Evolutionary conservation across 2,888 invertebrate species (phyloP).

Genomic region (Ectemnius cavifrons): DNA sequence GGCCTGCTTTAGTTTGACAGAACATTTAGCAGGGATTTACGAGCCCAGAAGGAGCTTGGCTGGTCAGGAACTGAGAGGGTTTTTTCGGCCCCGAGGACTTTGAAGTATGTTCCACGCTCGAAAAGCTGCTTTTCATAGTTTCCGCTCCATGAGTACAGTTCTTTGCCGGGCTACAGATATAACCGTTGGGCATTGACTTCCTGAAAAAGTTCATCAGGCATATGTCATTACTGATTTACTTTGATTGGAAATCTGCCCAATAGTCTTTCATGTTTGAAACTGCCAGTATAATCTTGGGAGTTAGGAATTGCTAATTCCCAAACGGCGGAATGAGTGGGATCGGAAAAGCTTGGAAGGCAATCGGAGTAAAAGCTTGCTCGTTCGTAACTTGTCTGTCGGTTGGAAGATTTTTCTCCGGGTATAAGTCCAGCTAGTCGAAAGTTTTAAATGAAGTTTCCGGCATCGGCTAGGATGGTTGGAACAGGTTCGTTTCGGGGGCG

Average conservation of each 20-base stretch:
- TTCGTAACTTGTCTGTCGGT: constrained; percentile 30
- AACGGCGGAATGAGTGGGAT: constrained; percentile 20
- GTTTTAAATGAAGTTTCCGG: constrained; percentile 40
- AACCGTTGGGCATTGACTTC: too few relatives aligned
- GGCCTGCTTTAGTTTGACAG: constrained; percentile 14
- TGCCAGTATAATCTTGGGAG: too few relatives aligned
- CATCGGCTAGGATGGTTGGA: constrained; percentile 5
- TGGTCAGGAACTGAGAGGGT: neutral
- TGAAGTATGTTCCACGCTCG: neutral
- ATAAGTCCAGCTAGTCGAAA: constrained; percentile 20
- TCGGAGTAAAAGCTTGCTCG: constrained; percentile 19
- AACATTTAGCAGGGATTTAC: constrained; percentile 21
- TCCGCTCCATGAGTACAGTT: too few relatives aligned
- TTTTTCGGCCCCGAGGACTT: neutral
- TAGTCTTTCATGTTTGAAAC: too few relatives aligned
- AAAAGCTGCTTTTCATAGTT: too few relatives aligned
- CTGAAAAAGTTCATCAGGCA: too few relatives aligned
- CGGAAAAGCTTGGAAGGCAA: constrained; percentile 27
- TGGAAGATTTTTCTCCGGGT: constrained; percentile 29
- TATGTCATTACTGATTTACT: too few relatives aligned
- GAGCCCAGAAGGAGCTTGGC: constrained; percentile 6
- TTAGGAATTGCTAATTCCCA: neutral
- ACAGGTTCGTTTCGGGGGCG: neutral
- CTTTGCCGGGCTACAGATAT: too few relatives aligned
- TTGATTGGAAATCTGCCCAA: too few relatives aligned